Percentiles rank a stretch among this genome's conserved stretches.
Conservation (phyloP, 2,113 vertebrate species). For the Sorex fumeus region DNA sequence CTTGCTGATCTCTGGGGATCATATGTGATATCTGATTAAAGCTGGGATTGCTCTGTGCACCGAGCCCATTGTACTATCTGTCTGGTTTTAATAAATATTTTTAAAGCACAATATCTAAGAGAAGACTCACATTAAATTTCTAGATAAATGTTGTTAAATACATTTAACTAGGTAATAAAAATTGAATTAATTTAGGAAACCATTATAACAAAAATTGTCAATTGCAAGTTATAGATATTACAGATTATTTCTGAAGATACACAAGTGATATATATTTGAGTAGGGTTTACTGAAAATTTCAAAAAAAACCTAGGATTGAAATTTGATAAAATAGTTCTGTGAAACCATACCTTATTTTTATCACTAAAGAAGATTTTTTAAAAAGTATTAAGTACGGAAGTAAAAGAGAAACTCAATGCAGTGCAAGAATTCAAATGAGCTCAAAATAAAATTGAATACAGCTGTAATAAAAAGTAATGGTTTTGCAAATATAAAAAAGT, state of each 20-base stretch:
- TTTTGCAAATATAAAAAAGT: not conserved
- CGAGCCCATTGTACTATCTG: too few species aligned
- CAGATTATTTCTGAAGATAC: not conserved
- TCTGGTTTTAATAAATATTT: not conserved
- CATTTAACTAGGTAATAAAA: not conserved
- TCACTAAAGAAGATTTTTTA: too few species aligned
- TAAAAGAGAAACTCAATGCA: not conserved
- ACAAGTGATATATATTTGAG: not conserved
- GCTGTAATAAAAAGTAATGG: not conserved
- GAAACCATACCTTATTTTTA: too few species aligned
- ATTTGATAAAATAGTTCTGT: not conserved
- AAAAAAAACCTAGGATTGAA: not conserved
- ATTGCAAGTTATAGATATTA: not conserved
- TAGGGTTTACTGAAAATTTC: not conserved
- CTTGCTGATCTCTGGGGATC: too few species aligned
- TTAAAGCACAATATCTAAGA: not conserved
- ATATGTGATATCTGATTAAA: too few species aligned
- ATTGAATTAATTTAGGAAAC: not conserved
- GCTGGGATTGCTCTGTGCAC: too few species aligned
- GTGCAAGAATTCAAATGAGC: not conserved
- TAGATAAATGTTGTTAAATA: not conserved
- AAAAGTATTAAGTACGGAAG: too few species aligned
- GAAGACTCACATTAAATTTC: not conserved
- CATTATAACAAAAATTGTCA: not conserved
- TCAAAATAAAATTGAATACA: not conserved